These are phyloP conservation scores for Silurus meridionalis DNA, from an alignment of 2,113 vertebrate genomes.

Conservation along the genomic window DNA sequence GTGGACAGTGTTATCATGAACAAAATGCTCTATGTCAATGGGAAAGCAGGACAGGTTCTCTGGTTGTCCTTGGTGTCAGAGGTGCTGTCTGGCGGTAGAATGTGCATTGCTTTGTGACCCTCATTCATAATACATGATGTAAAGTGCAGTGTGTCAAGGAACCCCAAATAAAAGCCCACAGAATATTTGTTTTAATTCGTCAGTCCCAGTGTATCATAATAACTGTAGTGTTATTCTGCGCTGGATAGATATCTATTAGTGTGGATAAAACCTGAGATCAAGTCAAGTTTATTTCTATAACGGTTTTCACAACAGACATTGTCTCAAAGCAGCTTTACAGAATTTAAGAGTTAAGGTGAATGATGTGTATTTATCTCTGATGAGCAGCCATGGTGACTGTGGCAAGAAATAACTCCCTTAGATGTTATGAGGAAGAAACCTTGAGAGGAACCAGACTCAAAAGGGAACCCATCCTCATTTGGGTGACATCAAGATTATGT, in stretches of 20 bases:
- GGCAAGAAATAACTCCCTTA: too few relatives aligned
- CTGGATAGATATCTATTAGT: not conserved
- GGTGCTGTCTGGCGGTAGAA: not conserved
- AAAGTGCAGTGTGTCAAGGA: not conserved
- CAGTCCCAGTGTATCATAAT: not conserved
- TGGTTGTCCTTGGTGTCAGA: not conserved
- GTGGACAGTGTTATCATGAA: not conserved
- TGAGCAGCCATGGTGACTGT: too few relatives aligned
- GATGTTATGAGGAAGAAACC: too few relatives aligned
- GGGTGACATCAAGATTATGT: too few relatives aligned
- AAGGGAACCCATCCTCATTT: too few relatives aligned
- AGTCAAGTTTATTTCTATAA: too few relatives aligned
- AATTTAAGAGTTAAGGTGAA: too few relatives aligned
- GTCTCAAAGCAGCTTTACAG: too few relatives aligned
- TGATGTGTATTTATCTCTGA: too few relatives aligned
- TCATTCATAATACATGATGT: not conserved
- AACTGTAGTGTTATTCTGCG: not conserved
- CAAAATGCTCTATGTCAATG: not conserved
- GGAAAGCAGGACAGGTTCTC: not conserved
- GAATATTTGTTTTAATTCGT: slow-evolving; percentile 5
- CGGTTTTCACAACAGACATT: too few relatives aligned
- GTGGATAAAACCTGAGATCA: not conserved
- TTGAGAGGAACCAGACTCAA: too few relatives aligned
- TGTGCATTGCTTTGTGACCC: not conserved
- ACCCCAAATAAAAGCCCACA: not conserved